Conservation (phyloP, 2,797 vertebrate genomes). For the Halcyon badia region DNA sequence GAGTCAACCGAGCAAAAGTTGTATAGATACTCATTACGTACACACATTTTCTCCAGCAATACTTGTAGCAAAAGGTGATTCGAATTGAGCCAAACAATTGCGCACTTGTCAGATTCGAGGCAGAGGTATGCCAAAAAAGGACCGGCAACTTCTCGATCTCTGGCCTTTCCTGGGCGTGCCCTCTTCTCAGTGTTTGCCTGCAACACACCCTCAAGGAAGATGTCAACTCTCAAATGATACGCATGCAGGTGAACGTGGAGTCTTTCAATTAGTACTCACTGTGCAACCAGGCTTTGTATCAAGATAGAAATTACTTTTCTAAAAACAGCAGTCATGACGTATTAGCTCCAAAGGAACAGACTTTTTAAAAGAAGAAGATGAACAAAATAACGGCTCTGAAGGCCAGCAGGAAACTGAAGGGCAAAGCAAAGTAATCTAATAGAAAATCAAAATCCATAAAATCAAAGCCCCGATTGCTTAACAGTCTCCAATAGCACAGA, state of each 20-base stretch:
- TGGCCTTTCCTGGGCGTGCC: not conserved
- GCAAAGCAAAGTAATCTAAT: not conserved
- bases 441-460: not conserved
- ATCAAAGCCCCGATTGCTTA: not conserved
- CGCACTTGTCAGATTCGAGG: not conserved
- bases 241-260: not conserved
- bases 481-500: not conserved
- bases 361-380: not conserved
- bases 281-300: constrained; percentile 24
- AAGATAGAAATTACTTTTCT: constrained; percentile 53
- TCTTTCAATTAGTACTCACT: constrained; percentile 30
- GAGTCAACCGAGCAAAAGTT: not conserved
- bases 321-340: constrained; percentile 1
- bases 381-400: not conserved
- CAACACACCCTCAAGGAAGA: not conserved
- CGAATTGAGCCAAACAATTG: not conserved
- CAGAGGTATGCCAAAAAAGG: not conserved
- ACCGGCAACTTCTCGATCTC: not conserved
- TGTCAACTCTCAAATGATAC: not conserved
- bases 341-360: not conserved
- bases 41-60: not conserved
- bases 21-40: not conserved
- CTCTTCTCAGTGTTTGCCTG: not conserved
- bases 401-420: constrained; percentile 1
- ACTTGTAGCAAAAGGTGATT: not conserved